phyloP scores from a whole-genome alignment of 53 echinoderm and acorn worm species.

The Paelopatides confundens region DNA sequence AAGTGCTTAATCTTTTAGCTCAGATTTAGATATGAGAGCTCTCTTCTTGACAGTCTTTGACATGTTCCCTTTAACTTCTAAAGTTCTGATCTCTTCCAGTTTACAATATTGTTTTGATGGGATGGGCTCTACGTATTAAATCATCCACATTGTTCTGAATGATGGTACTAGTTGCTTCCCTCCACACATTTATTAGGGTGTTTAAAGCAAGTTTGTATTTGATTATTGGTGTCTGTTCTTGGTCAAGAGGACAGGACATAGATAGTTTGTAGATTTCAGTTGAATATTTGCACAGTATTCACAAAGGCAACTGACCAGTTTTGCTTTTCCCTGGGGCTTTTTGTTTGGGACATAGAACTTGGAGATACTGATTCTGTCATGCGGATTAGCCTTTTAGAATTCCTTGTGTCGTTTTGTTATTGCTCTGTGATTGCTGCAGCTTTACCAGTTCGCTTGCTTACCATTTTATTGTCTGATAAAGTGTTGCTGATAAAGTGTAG shows the following conservation, averaged over 20 bases:
- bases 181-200: too few species aligned
- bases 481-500: constrained; percentile 25
- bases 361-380: not conserved
- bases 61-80: too few species aligned
- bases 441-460: constrained; percentile 61
- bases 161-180: too few species aligned
- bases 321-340: constrained; percentile 14
- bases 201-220: too few species aligned
- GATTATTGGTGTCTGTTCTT: too few species aligned
- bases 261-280: constrained; percentile 26
- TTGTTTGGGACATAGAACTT: constrained; percentile 47
- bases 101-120: too few species aligned
- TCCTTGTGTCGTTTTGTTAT: constrained; percentile 30
- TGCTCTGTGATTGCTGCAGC: constrained; percentile 24
- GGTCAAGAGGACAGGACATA: too few species aligned
- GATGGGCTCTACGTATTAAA: too few species aligned
- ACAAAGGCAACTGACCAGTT: constrained; percentile 58
- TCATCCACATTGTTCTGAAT: too few species aligned
- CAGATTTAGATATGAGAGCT: not conserved
- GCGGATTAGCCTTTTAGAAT: constrained; percentile 27
- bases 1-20: constrained; percentile 20
- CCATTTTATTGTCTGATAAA: constrained; percentile 61
- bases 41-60: too few species aligned
- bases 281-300: constrained; percentile 72
- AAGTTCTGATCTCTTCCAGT: too few species aligned